Percentiles rank a stretch among this genome's conserved stretches.
Evolutionary conservation across 2,113 vertebrate species (phyloP).

Genomic region (Seriola dumerili): DNA sequence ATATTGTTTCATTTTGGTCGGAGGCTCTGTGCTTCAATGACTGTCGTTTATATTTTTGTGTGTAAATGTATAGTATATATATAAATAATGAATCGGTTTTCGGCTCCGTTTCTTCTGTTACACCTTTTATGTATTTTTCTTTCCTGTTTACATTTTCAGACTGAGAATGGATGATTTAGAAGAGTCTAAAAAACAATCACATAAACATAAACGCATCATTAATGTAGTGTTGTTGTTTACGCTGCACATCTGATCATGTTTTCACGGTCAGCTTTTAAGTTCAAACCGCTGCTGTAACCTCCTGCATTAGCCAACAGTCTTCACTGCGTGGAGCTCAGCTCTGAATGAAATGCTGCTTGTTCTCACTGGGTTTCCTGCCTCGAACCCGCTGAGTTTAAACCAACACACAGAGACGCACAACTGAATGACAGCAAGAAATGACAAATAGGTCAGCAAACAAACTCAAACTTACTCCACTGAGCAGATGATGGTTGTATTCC

Average conservation of each 20-base stretch:
- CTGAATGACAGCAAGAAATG: neutral
- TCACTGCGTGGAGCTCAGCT: conserved; percentile 12
- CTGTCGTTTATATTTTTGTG: conserved; percentile 27
- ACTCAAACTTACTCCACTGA: neutral
- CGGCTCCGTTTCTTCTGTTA: conserved; percentile 16
- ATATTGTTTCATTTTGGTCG: conserved; percentile 13
- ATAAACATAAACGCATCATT: neutral
- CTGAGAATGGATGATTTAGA: neutral
- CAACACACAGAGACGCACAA: neutral
- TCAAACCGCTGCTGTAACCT: neutral
- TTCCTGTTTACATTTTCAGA: neutral
- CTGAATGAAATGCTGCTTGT: conserved; percentile 11
- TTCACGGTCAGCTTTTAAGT: neutral
- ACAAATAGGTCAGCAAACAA: neutral
- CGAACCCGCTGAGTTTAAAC: conserved; percentile 10
- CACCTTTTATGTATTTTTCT: neutral
- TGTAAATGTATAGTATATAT: conserved; percentile 49
- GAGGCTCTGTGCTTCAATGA: neutral
- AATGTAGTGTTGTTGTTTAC: neutral
- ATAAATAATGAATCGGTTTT: conserved; percentile 26
- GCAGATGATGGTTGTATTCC: neutral
- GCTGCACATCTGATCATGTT: neutral
- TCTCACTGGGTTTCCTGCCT: conserved; percentile 10
- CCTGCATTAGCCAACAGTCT: neutral
- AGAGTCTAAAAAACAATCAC: neutral